phyloP scores from a whole-genome alignment of 2,797 vertebrate species.

The Cryptoprocta ferox region DNA sequence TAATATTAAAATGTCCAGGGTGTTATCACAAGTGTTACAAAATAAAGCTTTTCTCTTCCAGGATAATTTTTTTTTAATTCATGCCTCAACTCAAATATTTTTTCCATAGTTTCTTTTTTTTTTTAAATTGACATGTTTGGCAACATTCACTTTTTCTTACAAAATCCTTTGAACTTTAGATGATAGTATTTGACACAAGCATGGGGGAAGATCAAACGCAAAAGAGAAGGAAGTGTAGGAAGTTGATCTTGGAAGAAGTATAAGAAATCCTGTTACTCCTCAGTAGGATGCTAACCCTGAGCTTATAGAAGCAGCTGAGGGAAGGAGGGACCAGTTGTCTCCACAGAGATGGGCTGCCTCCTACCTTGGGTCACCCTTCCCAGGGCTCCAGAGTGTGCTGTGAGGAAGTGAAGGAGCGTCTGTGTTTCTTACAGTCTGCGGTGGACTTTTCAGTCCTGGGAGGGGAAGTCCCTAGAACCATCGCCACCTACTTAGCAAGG shows the following conservation, averaged over 20 bases:
- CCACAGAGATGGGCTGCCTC: background rate
- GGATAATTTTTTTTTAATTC: conserved; percentile 35
- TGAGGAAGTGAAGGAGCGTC: background rate
- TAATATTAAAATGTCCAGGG: background rate
- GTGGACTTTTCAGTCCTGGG: background rate
- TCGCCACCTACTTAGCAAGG: background rate
- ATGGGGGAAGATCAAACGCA: background rate
- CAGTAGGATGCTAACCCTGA: background rate
- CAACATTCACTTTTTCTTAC: conserved; percentile 12
- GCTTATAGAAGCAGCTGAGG: background rate
- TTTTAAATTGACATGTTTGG: background rate
- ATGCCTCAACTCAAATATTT: background rate
- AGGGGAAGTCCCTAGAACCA: background rate
- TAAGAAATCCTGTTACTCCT: background rate
- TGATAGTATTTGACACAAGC: background rate
- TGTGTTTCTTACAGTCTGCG: background rate
- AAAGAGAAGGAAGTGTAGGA: background rate
- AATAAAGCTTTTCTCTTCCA: conserved; percentile 28
- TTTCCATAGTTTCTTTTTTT: background rate
- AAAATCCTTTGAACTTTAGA: conserved; percentile 34
- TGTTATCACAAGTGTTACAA: conserved; percentile 2
- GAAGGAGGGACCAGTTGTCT: background rate
- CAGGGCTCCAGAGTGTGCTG: background rate
- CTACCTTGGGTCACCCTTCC: background rate
- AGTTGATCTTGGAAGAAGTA: conserved; percentile 49